Conservation (phyloP, 2,113 vertebrate species). For the Progne subis region DNA sequence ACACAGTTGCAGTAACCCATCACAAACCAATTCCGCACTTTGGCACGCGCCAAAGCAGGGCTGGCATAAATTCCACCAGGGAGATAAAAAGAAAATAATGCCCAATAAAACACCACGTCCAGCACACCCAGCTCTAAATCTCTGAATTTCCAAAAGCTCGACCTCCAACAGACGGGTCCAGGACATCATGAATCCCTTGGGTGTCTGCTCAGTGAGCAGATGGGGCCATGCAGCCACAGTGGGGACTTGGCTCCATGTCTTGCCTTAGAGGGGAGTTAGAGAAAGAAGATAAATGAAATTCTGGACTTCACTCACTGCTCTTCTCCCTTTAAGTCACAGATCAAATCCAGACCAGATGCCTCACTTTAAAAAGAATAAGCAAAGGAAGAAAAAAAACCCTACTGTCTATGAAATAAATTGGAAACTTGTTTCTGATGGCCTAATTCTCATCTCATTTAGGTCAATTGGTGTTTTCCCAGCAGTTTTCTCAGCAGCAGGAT, state of each 20-base stretch:
- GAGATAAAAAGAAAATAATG: not conserved
- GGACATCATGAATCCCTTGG: not conserved
- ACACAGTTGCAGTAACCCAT: not conserved
- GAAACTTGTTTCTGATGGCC: slow-evolving; percentile 28
- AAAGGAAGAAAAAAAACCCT: not conserved
- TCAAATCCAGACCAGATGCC: slow-evolving; percentile 60
- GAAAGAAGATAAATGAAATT: slow-evolving; percentile 35
- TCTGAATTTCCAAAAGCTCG: not conserved
- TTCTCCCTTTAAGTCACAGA: slow-evolving; percentile 40
- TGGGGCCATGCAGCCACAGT: not conserved
- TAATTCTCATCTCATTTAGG: not conserved
- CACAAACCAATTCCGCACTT: not conserved
- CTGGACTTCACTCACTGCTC: slow-evolving; percentile 4
- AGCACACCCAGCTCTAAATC: not conserved
- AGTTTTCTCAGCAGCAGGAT: not conserved
- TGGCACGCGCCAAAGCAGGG: not conserved
- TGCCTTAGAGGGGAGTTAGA: not conserved
- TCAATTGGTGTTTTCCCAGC: not conserved
- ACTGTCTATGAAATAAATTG: not conserved
- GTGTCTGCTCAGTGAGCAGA: not conserved
- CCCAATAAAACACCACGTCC: not conserved
- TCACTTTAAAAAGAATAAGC: slow-evolving; percentile 12
- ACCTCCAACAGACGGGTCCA: not conserved
- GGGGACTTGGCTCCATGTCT: not conserved
- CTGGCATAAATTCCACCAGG: not conserved